Evolutionary conservation across 2,888 invertebrate species (phyloP).

Genomic region (Parascotia fuliginaria): DNA sequence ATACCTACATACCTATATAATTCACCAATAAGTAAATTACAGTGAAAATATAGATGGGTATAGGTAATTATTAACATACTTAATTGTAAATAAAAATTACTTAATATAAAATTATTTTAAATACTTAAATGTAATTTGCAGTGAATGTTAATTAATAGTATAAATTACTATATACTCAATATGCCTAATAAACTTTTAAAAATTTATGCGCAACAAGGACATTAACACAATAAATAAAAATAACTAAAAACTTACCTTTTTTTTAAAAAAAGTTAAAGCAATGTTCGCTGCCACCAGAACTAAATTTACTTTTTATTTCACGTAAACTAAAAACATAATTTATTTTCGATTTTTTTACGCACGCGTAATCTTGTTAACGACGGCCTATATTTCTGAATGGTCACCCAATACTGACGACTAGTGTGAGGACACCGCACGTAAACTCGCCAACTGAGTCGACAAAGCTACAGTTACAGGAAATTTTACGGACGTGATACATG

Average conservation of each 20-base stretch:
- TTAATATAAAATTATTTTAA: background rate
- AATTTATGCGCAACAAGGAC: too few species aligned
- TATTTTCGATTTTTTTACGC: conserved; percentile 61
- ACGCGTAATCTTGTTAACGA: conserved; percentile 59
- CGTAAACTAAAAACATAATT: conserved; percentile 32
- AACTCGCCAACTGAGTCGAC: conserved; percentile 36
- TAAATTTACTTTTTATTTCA: conserved; percentile 26
- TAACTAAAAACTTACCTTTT: conserved; percentile 29
- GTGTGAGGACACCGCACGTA: conserved; percentile 43
- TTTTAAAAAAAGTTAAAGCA: conserved; percentile 12
- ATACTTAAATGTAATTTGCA: background rate
- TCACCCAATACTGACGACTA: conserved; percentile 62
- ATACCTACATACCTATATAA: background rate
- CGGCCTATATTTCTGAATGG: conserved; percentile 75
- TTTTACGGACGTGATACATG: conserved; percentile 41
- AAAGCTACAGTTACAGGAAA: conserved; percentile 53
- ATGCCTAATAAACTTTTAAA: too few species aligned
- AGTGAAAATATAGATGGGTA: too few species aligned
- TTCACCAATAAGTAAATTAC: too few species aligned
- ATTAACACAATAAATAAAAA: too few species aligned
- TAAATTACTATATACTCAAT: background rate
- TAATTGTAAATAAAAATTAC: too few species aligned
- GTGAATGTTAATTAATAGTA: background rate
- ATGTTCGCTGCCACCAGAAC: conserved; percentile 25
- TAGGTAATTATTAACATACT: too few species aligned